Percentiles rank a stretch among this genome's conserved stretches.
These are phyloP conservation scores for Mimumesa dahlbomi DNA, from an alignment of 2,888 invertebrate species.

Conservation along the genomic window DNA sequence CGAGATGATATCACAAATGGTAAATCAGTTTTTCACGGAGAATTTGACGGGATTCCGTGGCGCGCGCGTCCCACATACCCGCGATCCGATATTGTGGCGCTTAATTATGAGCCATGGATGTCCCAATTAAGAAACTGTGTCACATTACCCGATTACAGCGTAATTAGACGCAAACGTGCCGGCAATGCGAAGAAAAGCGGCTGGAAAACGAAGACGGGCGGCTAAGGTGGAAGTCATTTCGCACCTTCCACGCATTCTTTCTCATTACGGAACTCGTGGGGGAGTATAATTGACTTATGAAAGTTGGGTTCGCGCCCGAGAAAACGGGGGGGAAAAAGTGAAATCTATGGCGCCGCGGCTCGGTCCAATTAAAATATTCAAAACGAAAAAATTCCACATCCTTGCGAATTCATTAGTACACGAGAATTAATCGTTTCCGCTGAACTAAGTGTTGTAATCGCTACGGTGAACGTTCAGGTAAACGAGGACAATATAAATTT, in stretches of 20 bases:
- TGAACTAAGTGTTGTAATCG: too few relatives aligned
- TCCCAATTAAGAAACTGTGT: conserved; percentile 50
- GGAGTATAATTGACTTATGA: neutral
- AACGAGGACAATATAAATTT: too few relatives aligned
- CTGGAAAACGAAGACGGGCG: neutral
- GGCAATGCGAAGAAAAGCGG: neutral
- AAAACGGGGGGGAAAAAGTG: too few relatives aligned
- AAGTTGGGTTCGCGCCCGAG: too few relatives aligned
- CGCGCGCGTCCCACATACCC: conserved; percentile 18
- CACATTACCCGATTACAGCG: conserved; percentile 33
- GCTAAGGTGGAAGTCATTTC: neutral
- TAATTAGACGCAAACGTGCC: conserved; percentile 27
- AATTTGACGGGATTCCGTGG: conserved; percentile 10
- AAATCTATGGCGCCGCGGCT: too few relatives aligned
- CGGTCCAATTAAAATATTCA: too few relatives aligned
- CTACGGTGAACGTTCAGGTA: too few relatives aligned
- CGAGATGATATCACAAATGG: neutral
- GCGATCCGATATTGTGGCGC: conserved; percentile 32
- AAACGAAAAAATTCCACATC: too few relatives aligned
- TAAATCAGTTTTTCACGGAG: neutral
- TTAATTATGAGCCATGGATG: conserved; percentile 30
- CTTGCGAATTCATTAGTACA: too few relatives aligned
- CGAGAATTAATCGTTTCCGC: too few relatives aligned
- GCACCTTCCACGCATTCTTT: neutral
- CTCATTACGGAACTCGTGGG: neutral